Evolutionary conservation across 2,797 vertebrate species (phyloP).

Genomic region (Xyrichtys novacula): DNA sequence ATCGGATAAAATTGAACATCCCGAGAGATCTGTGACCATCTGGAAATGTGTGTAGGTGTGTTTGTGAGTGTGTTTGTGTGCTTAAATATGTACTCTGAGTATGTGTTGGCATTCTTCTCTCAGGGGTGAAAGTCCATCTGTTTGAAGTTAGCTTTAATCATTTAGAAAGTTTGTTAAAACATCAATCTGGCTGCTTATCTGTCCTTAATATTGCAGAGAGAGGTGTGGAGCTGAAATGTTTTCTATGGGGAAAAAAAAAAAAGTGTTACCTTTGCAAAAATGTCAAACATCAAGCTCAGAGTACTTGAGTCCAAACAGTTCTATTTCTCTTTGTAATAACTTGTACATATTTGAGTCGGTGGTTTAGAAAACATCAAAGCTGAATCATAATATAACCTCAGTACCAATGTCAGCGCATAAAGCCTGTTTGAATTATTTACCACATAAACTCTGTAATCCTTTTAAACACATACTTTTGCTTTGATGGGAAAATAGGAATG

Average conservation of each 20-base stretch:
- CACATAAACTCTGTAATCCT: slow-evolving; percentile 39
- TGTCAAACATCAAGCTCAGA: slow-evolving; percentile 15
- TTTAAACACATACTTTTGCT: slow-evolving; percentile 20
- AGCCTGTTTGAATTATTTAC: slow-evolving; percentile 46
- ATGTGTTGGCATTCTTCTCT: slow-evolving; percentile 58
- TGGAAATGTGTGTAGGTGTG: slow-evolving; percentile 58
- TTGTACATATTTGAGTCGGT: slow-evolving; percentile 6
- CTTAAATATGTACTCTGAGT: slow-evolving; percentile 45
- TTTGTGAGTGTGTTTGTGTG: slow-evolving; percentile 24
- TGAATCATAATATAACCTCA: slow-evolving; percentile 25
- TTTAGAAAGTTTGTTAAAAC: slow-evolving; percentile 48
- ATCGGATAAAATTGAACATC: slow-evolving; percentile 66
- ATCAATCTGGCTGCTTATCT: slow-evolving; percentile 35
- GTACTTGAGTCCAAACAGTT: slow-evolving; percentile 2
- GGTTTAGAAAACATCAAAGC: slow-evolving; percentile 17
- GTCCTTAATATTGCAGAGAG: slow-evolving; percentile 10
- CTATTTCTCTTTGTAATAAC: background rate
- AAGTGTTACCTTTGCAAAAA: slow-evolving; percentile 29
- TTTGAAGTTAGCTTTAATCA: slow-evolving; percentile 53
- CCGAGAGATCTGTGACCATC: slow-evolving; percentile 72
- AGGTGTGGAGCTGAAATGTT: slow-evolving; percentile 22
- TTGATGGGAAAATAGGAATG: slow-evolving; percentile 2
- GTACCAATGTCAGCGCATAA: slow-evolving; percentile 27
- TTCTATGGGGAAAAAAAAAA: slow-evolving; percentile 19
- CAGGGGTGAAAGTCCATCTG: slow-evolving; percentile 72